Base-by-base conservation (phyloP, 2,113 vertebrate genomes). In the Redunca redunca region DNA sequence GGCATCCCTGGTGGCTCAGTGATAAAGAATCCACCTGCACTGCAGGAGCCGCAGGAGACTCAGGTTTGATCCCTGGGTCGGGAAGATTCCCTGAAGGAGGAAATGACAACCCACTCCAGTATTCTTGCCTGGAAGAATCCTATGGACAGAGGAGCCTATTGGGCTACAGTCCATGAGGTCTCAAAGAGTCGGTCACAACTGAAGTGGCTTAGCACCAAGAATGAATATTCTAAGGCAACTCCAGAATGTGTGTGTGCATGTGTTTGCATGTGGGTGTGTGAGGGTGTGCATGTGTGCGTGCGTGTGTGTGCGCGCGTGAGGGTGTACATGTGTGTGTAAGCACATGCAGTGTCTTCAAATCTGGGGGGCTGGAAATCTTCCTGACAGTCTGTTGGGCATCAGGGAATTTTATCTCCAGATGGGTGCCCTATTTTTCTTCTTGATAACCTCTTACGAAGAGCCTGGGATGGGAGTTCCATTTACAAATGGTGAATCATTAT, bases 391-490 rank as follows among this genome's bases (percentile, higher is more conserved):
- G 96, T 95, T 97, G 57, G 93, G 80, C 89, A 93, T 97, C 94
- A 98, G 94, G 80, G 85, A 67, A 97, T 97, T 97, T 97, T 96
- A 97, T 98, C 96, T 97, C 95, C 97, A 97, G 95, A 96, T 97
- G 97, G 97, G n/a, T 96, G 95, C 94, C 93, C 97, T 95, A 92
- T 98, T 97, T 98, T 98, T 97, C 98, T 98, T 98, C 93, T 92
- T 78, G 98, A 98, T 98, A 97, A 97, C 95, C 97, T 96, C 53
- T 96, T 92, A 97, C 93, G 86, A 98, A 98, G 96, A 96, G 86
- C 86, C 94, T 71, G 97, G 83, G 74, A 94, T 96, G 97, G 95
- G 97, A 97, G 95, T 87, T 96, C 98, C 97, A 96, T 97, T 97
- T 95, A 98, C 96, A 98, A 98, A 97, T 93, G 88, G 96, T 97